phyloP scores from a whole-genome alignment of 2,888 invertebrate genomes.

The Adelognathus sp. region DNA sequence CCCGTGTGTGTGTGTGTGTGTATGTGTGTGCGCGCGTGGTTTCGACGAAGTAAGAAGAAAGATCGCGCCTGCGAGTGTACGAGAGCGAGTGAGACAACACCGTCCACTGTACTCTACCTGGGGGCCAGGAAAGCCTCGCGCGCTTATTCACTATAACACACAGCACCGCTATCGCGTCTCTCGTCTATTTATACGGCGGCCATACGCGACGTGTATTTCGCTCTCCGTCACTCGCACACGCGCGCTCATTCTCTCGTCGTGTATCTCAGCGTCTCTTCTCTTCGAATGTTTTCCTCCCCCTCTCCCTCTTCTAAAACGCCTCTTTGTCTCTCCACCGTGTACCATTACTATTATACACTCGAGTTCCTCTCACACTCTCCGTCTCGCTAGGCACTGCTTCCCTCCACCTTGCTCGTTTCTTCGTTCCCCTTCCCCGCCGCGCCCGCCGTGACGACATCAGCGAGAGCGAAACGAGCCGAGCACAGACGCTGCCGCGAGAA shows the following conservation, averaged over 20 bases:
- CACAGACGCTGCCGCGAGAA: constrained; percentile 30
- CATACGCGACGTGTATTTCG: constrained; percentile 74
- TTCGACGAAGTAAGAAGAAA: constrained; percentile 18
- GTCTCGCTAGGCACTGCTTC: constrained; percentile 24
- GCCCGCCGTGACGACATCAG: constrained; percentile 51
- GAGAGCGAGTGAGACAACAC: constrained; percentile 1
- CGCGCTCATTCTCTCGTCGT: too few relatives aligned
- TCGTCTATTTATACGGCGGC: constrained; percentile 79
- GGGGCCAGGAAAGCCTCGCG: constrained; percentile 66
- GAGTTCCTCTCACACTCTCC: constrained; percentile 8
- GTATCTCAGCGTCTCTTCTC: too few relatives aligned
- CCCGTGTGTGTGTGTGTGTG: constrained; percentile 35
- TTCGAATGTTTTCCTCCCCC: neutral
- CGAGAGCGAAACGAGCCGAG: constrained; percentile 60
- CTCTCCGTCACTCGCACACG: too few relatives aligned
- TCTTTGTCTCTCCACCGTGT: constrained; percentile 15
- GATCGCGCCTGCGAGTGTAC: constrained; percentile 25
- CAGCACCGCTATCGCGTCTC: constrained; percentile 72
- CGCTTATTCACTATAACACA: constrained; percentile 69
- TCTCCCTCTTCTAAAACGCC: neutral
- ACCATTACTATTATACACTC: too few relatives aligned
- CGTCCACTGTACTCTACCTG: constrained; percentile 69
- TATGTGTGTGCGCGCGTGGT: constrained; percentile 28
- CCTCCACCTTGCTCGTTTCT: constrained; percentile 36
- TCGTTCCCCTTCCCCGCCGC: neutral